These are phyloP conservation scores for Enteromius trimaculatus DNA, from an alignment of 2,797 vertebrate genomes.

Conservation along the genomic window DNA sequence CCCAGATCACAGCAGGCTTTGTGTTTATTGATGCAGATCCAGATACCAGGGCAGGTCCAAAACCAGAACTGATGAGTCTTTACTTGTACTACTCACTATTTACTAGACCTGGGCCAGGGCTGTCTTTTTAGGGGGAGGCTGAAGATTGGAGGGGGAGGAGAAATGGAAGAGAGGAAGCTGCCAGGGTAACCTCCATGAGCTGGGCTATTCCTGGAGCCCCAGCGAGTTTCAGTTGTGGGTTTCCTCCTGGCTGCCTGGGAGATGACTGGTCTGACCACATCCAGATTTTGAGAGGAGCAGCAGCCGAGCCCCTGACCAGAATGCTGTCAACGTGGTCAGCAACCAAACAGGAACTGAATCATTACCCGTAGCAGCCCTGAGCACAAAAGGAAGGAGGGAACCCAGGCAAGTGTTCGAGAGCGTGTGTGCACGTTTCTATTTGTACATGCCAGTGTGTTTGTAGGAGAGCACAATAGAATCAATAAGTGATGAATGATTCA, in stretches of 20 bases:
- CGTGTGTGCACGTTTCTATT: constrained; percentile 41
- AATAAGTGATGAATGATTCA: constrained; percentile 39
- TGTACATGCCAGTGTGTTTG: constrained; percentile 50
- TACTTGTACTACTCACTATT: constrained; percentile 56
- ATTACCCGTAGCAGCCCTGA: constrained; percentile 80
- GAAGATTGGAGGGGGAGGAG: constrained; percentile 51
- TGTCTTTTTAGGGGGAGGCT: constrained; percentile 28
- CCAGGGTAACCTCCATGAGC: constrained; percentile 72
- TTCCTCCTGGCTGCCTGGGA: constrained; percentile 96
- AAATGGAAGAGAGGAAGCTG: constrained; percentile 63
- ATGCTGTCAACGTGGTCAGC: constrained; percentile 71
- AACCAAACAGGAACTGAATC: constrained; percentile 91
- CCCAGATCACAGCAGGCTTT: constrained; percentile 51
- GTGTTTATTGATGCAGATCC: constrained; percentile 52
- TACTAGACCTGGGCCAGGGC: constrained; percentile 55
- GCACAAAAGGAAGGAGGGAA: constrained; percentile 63
- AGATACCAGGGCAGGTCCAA: constrained; percentile 53
- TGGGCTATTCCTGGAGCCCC: constrained; percentile 81
- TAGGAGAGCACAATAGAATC: constrained; percentile 31
- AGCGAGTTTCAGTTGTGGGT: constrained; percentile 94
- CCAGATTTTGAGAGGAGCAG: constrained; percentile 78
- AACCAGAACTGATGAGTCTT: constrained; percentile 56
- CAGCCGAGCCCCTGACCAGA: constrained; percentile 87
- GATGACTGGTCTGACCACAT: constrained; percentile 98
- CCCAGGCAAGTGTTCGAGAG: constrained; percentile 46